Evolutionary conservation across 2,113 vertebrate species (phyloP).

Genomic region (Mirounga angustirostris): DNA sequence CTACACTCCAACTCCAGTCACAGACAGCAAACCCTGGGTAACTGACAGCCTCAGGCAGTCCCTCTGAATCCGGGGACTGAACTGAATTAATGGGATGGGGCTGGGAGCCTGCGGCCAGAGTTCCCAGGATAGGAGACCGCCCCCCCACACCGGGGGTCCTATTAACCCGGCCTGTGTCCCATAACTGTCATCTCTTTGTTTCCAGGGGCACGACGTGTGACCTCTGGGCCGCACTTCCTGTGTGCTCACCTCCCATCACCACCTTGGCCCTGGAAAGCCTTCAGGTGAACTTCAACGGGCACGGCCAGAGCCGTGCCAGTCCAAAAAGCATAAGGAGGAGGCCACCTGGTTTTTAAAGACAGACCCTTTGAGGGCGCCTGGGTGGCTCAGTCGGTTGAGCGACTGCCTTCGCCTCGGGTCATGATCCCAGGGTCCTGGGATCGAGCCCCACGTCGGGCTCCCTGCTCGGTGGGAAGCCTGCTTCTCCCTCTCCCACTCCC

Average conservation of each 20-base stretch:
- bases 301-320: neutral
- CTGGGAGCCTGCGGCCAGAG: neutral
- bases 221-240: neutral
- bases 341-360: neutral
- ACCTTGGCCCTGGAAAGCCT: neutral
- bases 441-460: too few relatives aligned
- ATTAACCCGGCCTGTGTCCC: neutral
- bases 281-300: neutral
- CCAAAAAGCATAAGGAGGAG: neutral
- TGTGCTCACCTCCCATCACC: neutral
- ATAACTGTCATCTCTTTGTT: neutral
- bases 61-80: neutral
- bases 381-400: too few relatives aligned
- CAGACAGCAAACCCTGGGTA: neutral
- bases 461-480: too few relatives aligned
- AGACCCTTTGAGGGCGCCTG: neutral
- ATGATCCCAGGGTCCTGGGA: too few relatives aligned
- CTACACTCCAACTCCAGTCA: neutral
- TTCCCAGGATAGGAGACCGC: rapidly evolving
- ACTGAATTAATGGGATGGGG: neutral
- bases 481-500: too few relatives aligned
- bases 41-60: neutral
- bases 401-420: too few relatives aligned
- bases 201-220: neutral
- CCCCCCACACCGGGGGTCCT: neutral